Conservation (phyloP, 2,797 vertebrate species). For the Acanthiza pusilla region DNA sequence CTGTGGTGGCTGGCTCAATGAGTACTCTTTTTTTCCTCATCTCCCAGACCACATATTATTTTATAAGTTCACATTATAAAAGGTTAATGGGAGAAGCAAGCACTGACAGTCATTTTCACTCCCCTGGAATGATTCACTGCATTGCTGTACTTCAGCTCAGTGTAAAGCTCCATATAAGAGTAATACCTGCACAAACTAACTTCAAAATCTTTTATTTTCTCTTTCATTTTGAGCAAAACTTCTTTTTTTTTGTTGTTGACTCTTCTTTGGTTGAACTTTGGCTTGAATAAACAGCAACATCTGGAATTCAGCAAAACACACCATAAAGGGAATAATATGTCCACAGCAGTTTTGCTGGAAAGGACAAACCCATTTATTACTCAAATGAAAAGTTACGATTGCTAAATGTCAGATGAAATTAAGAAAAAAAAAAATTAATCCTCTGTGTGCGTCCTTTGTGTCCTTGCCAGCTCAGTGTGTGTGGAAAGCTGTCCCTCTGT, state of each 20-base stretch:
- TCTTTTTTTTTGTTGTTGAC: neutral
- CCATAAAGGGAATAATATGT: conserved; percentile 47
- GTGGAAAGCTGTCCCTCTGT: neutral
- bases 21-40: neutral
- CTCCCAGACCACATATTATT: conserved; percentile 23
- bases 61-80: conserved; percentile 30
- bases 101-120: conserved; percentile 19
- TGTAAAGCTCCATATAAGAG: neutral
- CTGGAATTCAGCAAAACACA: conserved; percentile 49
- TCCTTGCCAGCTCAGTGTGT: conserved; percentile 2
- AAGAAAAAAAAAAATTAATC: neutral
- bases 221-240: neutral
- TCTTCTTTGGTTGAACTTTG: conserved; percentile 38
- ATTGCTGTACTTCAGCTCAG: neutral
- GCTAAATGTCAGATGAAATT: conserved; percentile 51
- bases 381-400: conserved; percentile 33
- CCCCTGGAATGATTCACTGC: neutral
- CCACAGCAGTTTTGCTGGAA: conserved; percentile 33
- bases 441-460: neutral
- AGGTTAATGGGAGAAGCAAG: conserved; percentile 41
- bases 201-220: neutral
- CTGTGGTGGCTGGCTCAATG: neutral
- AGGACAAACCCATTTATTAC: conserved; percentile 52
- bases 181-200: neutral
- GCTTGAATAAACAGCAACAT: conserved; percentile 57